Percentiles rank a stretch among this genome's conserved stretches.
Conservation (phyloP, 1,140 invertebrate genomes). For the Melipona quadrifasciata region DNA sequence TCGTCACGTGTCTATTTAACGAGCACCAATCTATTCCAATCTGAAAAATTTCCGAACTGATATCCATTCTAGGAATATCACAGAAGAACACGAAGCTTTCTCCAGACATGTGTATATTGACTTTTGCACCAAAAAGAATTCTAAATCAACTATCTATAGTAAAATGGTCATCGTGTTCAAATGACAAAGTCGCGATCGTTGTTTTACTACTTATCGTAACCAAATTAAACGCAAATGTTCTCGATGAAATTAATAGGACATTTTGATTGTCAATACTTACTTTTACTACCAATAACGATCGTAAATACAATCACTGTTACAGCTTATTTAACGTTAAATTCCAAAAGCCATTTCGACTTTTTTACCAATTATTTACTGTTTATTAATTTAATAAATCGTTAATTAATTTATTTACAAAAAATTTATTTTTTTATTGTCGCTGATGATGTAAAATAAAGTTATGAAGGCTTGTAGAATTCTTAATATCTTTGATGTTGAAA, state of each 20-base stretch:
- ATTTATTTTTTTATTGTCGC: background rate
- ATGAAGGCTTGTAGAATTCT: background rate
- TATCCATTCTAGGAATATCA: background rate
- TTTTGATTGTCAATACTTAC: background rate
- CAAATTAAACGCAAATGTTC: background rate
- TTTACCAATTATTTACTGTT: background rate
- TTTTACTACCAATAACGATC: background rate
- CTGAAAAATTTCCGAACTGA: constrained; percentile 28
- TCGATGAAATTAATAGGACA: background rate
- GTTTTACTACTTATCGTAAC: background rate
- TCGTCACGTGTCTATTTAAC: background rate
- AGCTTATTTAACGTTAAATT: background rate
- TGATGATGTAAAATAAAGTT: background rate
- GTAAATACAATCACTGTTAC: background rate
- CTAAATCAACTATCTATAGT: background rate
- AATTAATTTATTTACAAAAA: background rate
- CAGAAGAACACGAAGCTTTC: background rate
- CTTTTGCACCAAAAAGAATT: background rate
- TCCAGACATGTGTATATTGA: background rate
- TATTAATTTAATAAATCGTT: too few species aligned
- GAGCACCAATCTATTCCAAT: background rate
- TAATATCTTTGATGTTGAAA: background rate
- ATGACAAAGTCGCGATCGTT: constrained; percentile 1
- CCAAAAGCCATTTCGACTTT: background rate
- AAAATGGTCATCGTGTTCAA: too few species aligned